Base-by-base conservation (phyloP, 2,888 invertebrate species). In the Belgica antarctica region DNA sequence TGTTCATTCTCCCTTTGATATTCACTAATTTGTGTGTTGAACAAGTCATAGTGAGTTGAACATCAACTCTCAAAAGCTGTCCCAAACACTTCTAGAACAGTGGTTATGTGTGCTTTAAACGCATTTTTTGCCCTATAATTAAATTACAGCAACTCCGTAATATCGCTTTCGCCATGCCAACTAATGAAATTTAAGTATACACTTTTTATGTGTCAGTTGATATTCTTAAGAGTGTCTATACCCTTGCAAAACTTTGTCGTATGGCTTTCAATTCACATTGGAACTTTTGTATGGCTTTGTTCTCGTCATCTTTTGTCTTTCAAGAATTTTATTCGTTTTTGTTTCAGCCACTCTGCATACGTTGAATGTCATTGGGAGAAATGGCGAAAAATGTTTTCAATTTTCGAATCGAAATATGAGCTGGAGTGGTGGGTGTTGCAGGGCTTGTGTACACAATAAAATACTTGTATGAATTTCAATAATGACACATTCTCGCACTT, bases 211-310 rank as follows among this genome's bases (percentile, higher is more conserved):
- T 52, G 5, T 52, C 12, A 22, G 52, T 52, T 52, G 52, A 52
- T n/a, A 52, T 22, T 52, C 19, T 52, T 52, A 7, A 52, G 52
- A 22, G 7, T 52, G 52, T 31, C 34, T 31, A 31, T 31, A 12
- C 12, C 22, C 7, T 8, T 52, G 52, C 2, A 17, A 41, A 52
- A 52, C 12, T 52, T 52, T 52, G 22, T 52, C 52, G 52, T 52
- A 52, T 52, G 52, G 52, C 52, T 52, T 52, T n/a, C 52, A 52
- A 3, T 52, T 17, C 52, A 4, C 52, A 52, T 52, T 19, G 19
- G 52, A 52, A 52, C 17, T n/a, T 52, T 52, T 52, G 19, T 52
- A 63, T 63, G 63, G 63, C 63, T 63, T 63, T 63, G 63, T 63
- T 34, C 41, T 27, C n/a, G 31, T 63, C 36, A 24, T 63, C 63